Evolutionary conservation across 2,113 vertebrate species (phyloP), one percentile per base, ranked within the genome.

Genomic region (Oreochromis tanganicae): DNA sequence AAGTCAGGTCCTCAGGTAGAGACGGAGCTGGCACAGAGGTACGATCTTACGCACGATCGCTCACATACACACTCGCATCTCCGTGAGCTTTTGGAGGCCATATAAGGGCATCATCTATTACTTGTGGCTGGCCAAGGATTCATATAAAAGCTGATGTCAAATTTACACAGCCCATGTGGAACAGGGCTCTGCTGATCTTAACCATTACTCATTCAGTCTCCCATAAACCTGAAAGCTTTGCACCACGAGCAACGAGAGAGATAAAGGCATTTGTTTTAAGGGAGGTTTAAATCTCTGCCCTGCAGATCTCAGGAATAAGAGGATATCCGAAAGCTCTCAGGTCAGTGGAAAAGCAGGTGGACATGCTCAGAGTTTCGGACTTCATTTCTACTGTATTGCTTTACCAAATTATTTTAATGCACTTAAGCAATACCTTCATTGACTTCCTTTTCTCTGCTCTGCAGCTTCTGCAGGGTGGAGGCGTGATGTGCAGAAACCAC

Each of bases 381-480:
- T 32, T 36, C 9, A 27, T 55, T 80, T 17, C 2, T 80, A 85
- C 21, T 32, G 27, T n/a, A 17, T 16, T 55, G 14, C 54, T 38
- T 80, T 50, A 19, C 17, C 11, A 52, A 52, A 75, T 48, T 6
- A 79, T 27, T 75, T 54, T 21, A 19, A 43, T 48, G 6, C 4
- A 6, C 32, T 81, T 81, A 17, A 38, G 27, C 56, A 27, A 79
- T 94, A 98, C 98, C 97, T 84, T 94, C 91, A 68, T 94, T 95
- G 61, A 97, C 87, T 79, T 96, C 95, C 12, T 95, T 94, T 9
- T 96, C 94, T 85, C 17, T 7, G 75, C 83, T 93, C 82, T 97
- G 97, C 19, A 98, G 89, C 80, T 93, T 95, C 95, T 96, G 96
- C 48, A 11, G 73, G 34, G 97, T 93, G 78, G 96, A 80, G 14